Conservation (phyloP, 2,888 invertebrate genomes). For the Nematopogon swammerdamellus region DNA sequence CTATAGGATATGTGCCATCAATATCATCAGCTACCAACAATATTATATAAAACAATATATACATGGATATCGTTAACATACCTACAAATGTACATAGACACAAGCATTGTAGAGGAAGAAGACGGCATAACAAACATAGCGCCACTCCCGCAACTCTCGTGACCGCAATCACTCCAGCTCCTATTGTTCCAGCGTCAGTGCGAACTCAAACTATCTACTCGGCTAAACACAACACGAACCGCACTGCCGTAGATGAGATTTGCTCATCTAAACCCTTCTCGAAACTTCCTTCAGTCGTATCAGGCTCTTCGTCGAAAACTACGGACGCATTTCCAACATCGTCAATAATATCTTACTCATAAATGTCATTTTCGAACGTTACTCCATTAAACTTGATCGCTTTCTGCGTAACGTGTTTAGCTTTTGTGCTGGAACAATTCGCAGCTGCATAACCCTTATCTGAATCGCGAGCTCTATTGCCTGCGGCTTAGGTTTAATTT, state of each 20-base stretch:
- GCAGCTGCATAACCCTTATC: neutral
- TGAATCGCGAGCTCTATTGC: neutral
- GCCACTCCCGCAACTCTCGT: neutral
- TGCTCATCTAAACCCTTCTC: neutral
- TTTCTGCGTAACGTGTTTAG: neutral
- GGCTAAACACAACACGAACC: neutral
- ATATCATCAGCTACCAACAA: no score
- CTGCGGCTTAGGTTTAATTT: neutral
- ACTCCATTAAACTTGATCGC: neutral
- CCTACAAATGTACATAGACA: no score
- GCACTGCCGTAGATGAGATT: neutral
- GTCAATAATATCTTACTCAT: neutral
- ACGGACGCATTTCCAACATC: neutral
- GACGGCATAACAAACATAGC: no score
- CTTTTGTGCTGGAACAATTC: neutral
- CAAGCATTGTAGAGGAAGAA: no score
- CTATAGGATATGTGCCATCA: no score
- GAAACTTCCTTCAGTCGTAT: neutral
- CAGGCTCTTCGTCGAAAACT: neutral
- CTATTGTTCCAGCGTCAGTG: neutral
- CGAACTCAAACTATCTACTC: neutral
- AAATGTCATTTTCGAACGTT: neutral
- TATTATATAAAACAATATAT: no score
- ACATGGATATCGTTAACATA: no score
- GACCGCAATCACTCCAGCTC: neutral